These are phyloP conservation scores for Labeo catla DNA, from an alignment of 2,113 vertebrate species.

Conservation along the genomic window DNA sequence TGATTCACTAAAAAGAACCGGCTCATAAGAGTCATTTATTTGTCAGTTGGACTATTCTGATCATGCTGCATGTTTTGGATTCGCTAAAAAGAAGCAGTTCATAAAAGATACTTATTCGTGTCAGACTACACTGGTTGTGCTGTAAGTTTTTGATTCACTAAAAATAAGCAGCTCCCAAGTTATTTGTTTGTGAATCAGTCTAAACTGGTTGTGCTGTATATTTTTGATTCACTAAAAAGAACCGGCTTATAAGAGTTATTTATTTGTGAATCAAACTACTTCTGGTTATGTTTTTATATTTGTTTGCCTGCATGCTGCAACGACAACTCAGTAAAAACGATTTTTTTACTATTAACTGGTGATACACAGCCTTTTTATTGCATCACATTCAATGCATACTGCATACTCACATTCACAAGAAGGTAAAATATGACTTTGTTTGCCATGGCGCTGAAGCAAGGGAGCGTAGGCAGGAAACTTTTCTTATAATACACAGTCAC, in stretches of 20 bases:
- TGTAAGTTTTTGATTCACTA: too few species aligned
- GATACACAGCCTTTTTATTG: background rate
- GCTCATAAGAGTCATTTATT: too few species aligned
- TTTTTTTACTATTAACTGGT: background rate
- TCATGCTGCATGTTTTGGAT: too few species aligned
- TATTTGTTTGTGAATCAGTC: too few species aligned
- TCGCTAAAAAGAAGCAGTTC: too few species aligned
- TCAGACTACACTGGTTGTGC: background rate
- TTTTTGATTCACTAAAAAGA: background rate
- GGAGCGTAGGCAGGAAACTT: background rate
- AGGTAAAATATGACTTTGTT: background rate
- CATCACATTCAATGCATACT: background rate
- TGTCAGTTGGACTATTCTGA: too few species aligned
- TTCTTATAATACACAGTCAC: background rate
- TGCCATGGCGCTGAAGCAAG: background rate
- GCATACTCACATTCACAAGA: background rate
- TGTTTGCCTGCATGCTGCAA: background rate
- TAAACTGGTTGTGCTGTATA: background rate
- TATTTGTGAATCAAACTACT: background rate
- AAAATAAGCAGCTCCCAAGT: too few species aligned
- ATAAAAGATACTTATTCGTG: too few species aligned
- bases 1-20: too few species aligned
- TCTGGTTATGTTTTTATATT: background rate
- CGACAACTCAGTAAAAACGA: background rate
- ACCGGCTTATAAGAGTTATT: background rate